Evolutionary conservation across 2,888 invertebrate species (phyloP), one percentile per base, ranked within the genome.

Genomic region (Lepidocyrtoides sp.): DNA sequence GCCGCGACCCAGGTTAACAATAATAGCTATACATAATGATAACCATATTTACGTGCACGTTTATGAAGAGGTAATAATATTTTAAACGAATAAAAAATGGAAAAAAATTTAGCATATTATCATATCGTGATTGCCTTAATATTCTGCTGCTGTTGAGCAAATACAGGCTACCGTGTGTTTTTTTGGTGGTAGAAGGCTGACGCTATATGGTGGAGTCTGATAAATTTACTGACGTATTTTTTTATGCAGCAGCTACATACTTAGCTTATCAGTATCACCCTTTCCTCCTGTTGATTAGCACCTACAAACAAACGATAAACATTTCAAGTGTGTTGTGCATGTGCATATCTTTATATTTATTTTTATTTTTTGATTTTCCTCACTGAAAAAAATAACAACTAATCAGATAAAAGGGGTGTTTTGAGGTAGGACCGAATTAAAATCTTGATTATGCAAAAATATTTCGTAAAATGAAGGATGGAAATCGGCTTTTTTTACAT

Each of bases 1-100:
- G 57, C 57, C 57, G 23, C 57, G 57, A 57, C 57, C 57, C 57
- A 20, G 57, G 57, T 57, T 57, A 57, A 57, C 23, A 57, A 57
- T 54, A 54, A 54, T 17, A 54, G 17, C 20, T n/a, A n/a, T 36
- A 36, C 36, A 57, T 57, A 57, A 57, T 20, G 20, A 57, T 57
- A 57, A 57, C 23, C 3, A 7, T 23, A 57, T 10, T n/a, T n/a
- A 0, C 17, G 7, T 23, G 20, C 23, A 57, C 20, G 10, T 57
- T 57, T 57, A 57, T 57, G 7, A 57, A 44, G 1, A 44, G 8
- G 14, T 48, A 48, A 48, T 48, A 48, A 12, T 48, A 48, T 51
- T 51, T 51, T 51, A n/a, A 3, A 3, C 14, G n/a, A 51, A n/a
- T 14, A 51, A 23, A 57, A 57, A 57, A 36, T 36, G 2, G 2